phyloP scores from a whole-genome alignment of 1,140 invertebrate species.

The Adelges cooleyi region DNA sequence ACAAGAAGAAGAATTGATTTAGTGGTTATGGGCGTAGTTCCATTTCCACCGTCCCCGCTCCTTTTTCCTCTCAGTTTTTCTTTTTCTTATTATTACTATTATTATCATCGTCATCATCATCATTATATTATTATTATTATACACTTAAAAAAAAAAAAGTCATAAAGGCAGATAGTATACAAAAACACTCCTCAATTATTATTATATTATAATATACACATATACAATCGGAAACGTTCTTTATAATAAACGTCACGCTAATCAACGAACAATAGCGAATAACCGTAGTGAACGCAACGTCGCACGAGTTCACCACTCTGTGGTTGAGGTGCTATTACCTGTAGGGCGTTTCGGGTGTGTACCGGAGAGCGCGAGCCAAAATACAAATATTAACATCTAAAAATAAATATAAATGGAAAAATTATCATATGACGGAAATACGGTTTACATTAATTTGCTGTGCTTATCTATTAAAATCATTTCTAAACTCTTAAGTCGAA shows the following conservation, averaged over 20 bases:
- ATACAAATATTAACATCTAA: no score
- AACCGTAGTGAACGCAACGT: conserved; percentile 11
- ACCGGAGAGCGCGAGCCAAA: not conserved
- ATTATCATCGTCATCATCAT: not conserved
- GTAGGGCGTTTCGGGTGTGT: conserved; percentile 5
- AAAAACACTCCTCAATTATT: not conserved
- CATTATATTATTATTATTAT: no score
- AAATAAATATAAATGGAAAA: no score
- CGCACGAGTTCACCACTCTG: conserved; percentile 6
- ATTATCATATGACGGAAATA: no score
- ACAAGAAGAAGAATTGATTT: conserved; percentile 8
- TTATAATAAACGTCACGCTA: conserved; percentile 7
- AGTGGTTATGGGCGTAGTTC: conserved; percentile 26
- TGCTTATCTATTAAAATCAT: no score
- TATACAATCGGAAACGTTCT: conserved; percentile 21
- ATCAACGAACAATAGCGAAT: conserved; percentile 24
- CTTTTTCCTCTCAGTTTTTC: not conserved
- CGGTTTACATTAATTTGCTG: no score
- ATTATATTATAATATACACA: not conserved
- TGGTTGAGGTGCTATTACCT: no score
- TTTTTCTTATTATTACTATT: not conserved
- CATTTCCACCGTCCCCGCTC: not conserved
- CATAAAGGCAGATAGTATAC: no score
- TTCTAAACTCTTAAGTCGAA: no score
- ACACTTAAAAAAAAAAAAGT: no score